Percentiles rank a stretch among this genome's conserved stretches.
Conservation (phyloP, 2,888 invertebrate species). For the Camptogramma bilineatum region DNA sequence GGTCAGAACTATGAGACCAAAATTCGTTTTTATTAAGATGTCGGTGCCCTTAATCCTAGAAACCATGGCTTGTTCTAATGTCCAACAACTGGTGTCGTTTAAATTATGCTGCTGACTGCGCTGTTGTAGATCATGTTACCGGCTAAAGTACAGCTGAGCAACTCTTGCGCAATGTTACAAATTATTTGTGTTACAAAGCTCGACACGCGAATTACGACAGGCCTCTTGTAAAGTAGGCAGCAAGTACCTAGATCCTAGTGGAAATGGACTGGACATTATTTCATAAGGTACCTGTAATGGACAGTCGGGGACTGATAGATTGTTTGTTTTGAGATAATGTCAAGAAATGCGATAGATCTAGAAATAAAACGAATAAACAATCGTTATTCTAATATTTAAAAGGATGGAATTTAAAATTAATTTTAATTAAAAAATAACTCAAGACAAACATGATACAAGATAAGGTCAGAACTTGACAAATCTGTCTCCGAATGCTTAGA, state of each 20-base stretch:
- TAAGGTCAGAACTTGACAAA: background rate
- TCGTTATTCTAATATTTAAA: no score
- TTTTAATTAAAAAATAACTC: no score
- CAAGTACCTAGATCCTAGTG: constrained; percentile 12
- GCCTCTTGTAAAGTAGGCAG: constrained; percentile 14
- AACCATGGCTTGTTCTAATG: constrained; percentile 32
- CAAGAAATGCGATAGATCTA: background rate
- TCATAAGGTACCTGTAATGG: background rate
- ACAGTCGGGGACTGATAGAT: background rate
- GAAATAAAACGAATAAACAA: no score
- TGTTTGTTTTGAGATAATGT: background rate
- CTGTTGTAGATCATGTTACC: constrained; percentile 39
- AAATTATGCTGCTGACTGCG: constrained; percentile 37
- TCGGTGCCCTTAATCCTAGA: background rate
- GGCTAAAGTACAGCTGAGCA: constrained; percentile 37
- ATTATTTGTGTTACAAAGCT: constrained; percentile 34
- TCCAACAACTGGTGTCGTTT: constrained; percentile 46
- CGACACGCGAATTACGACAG: constrained; percentile 34
- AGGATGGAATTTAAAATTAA: no score
- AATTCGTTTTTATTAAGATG: no score
- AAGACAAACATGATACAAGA: no score
- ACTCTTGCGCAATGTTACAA: constrained; percentile 39
- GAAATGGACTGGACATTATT: constrained; percentile 7
- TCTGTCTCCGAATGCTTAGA: background rate
- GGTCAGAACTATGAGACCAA: no score